phyloP scores from a whole-genome alignment of 1,140 invertebrate species.

The Cheumatopsyche charites region DNA sequence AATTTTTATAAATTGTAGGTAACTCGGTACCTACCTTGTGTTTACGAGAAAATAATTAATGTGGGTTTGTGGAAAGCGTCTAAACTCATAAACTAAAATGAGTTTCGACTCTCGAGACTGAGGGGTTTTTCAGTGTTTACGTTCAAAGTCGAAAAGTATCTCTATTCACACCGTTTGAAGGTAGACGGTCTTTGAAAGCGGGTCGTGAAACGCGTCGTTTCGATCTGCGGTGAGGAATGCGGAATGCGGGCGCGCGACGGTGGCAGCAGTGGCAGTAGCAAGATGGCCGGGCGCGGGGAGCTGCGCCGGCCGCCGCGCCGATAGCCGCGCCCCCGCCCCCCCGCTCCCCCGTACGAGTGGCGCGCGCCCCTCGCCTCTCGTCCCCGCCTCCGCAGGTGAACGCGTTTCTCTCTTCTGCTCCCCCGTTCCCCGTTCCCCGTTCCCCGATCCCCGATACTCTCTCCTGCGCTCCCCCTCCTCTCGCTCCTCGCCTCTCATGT shows the following conservation, averaged over 20 bases:
- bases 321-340: slow-evolving; percentile 26
- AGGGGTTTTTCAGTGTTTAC: too few relatives aligned
- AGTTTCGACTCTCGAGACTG: too few relatives aligned
- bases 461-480: not conserved
- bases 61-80: too few relatives aligned
- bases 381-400: not conserved
- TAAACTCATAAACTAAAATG: too few relatives aligned
- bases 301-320: slow-evolving; percentile 25
- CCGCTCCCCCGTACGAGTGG: not conserved
- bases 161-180: too few relatives aligned
- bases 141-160: too few relatives aligned
- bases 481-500: not conserved
- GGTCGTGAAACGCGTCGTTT: too few relatives aligned
- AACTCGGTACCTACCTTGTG: too few relatives aligned
- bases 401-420: not conserved
- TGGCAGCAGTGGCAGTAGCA: slow-evolving; percentile 32
- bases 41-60: too few relatives aligned
- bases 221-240: slow-evolving; percentile 24
- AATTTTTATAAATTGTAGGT: too few relatives aligned
- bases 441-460: not conserved
- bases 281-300: slow-evolving; percentile 36
- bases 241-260: too few relatives aligned
- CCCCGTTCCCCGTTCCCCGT: not conserved
- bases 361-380: not conserved
- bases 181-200: too few relatives aligned